phyloP scores from a whole-genome alignment of 2,888 invertebrate species.

The Eupithecia subfuscata region DNA sequence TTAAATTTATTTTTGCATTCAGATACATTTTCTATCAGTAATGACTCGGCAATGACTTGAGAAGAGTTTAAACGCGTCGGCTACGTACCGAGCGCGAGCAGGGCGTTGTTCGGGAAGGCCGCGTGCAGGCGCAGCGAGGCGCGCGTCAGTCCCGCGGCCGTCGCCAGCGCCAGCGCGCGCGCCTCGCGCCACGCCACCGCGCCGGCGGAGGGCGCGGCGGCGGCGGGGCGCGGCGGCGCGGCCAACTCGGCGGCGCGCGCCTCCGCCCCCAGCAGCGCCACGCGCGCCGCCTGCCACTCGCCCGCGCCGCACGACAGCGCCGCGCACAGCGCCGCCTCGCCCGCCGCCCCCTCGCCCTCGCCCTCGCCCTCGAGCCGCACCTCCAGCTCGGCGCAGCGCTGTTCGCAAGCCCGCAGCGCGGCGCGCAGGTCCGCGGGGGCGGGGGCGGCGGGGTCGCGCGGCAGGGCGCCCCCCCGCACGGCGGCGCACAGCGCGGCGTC shows the following conservation, averaged over 20 bases:
- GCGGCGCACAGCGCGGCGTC: constrained; percentile 36
- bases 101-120: constrained; percentile 52
- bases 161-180: constrained; percentile 38
- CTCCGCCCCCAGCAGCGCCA: constrained; percentile 42
- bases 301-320: constrained; percentile 54
- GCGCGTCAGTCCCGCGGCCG: constrained; percentile 44
- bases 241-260: constrained; percentile 43
- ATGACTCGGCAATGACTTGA: too few relatives aligned
- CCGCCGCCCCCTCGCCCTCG: constrained; percentile 1
- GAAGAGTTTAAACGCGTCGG: too few relatives aligned
- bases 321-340: constrained; percentile 39
- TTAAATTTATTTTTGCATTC: too few relatives aligned
- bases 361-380: constrained; percentile 31
- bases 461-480: constrained; percentile 43
- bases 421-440: background rate
- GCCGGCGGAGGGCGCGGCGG: constrained; percentile 40
- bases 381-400: constrained; percentile 53
- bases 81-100: constrained; percentile 49
- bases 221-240: constrained; percentile 33
- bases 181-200: constrained; percentile 38
- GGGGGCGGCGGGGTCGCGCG: constrained; percentile 10
- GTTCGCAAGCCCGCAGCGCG: constrained; percentile 51
- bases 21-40: too few relatives aligned
- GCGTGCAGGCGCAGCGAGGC: constrained; percentile 36
- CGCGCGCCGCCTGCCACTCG: constrained; percentile 58